Base-by-base conservation (phyloP, 2,113 vertebrate genomes). In the Anolis sagrei region DNA sequence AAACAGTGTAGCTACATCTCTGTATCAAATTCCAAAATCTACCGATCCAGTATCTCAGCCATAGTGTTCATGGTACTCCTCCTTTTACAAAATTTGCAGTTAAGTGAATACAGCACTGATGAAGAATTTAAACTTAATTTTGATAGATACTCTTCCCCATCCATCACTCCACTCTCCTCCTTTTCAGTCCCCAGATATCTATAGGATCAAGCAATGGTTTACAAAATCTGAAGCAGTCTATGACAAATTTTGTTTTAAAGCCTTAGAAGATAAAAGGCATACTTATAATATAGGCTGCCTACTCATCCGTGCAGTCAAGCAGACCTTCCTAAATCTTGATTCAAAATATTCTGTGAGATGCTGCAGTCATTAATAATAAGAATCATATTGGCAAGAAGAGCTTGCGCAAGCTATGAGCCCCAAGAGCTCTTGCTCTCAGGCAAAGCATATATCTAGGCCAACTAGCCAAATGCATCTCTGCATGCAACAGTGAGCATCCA, bases 401-500 rank as follows among this genome's bases (percentile, higher is more conserved):
- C 83, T 72, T 61, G 73, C 7, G 36, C 51, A 32, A 48, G 49
- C 34, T 36, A 73, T 32, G 51, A 73, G 62, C 23, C 36, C 58
- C 61, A 73, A 73, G 77, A 74, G 18, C 39, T 74, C n/a, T 80
- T 62, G 44, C 70, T 85, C 23, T 18, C 36, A 85, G 68, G 62
- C 58, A 76, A 76, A 76, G 25, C 39, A 18, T 68, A 25, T 62
- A 66, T 76, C 32, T 32, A 69, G 85, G 75, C 0, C 18, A 88
- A 62, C 2, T 0, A 82, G 70, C 5, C 39, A 69, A 9, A 25
- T 58, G 2, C 21, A 18, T 58, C 32, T 70, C 2, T 27, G 79
- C n/a, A 21, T 93, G 82, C 3, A 83, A 87, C 44, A 49, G 21
- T 70, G 51, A 85, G 11, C 51, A 78, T n/a, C 13, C 39, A 3